Percentiles rank a stretch among this genome's conserved stretches.
phyloP scores from a whole-genome alignment of 2,113 vertebrate species.

The Leucoraja erinaceus region DNA sequence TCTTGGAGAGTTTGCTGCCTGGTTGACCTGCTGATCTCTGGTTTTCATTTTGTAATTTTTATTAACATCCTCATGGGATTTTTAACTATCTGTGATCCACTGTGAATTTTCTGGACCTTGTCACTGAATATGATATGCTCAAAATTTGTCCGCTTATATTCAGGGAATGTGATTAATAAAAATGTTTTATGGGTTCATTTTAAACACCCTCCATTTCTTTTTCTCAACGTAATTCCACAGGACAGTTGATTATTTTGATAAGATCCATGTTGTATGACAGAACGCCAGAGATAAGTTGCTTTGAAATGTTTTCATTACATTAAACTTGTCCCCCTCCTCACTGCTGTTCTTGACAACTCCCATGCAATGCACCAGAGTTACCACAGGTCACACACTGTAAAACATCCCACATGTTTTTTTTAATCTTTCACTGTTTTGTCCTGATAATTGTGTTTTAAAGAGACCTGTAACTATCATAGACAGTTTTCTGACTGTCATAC shows the following conservation, averaged over 20 bases:
- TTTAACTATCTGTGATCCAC: background rate
- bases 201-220: background rate
- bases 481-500: background rate
- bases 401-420: background rate
- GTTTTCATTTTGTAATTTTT: constrained; percentile 29
- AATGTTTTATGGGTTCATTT: constrained; percentile 13
- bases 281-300: background rate
- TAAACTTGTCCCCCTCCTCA: background rate
- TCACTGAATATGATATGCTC: background rate
- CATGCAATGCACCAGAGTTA: background rate
- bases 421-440: background rate
- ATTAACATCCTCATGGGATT: constrained; percentile 1
- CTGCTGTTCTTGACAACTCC: background rate
- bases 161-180: constrained; percentile 32
- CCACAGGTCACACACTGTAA: background rate
- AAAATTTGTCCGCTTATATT: background rate
- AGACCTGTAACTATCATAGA: no score
- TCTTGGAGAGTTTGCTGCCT: background rate
- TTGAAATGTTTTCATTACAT: constrained; percentile 16
- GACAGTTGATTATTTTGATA: constrained; percentile 32
- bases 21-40: constrained; percentile 7
- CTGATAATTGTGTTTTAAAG: no score
- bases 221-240: background rate
- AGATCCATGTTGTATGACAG: background rate
- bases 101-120: background rate